Evolutionary conservation across 2,113 vertebrate species (phyloP), one percentile per base, ranked within the genome.

Genomic region (Phalacrocorax carbo): DNA sequence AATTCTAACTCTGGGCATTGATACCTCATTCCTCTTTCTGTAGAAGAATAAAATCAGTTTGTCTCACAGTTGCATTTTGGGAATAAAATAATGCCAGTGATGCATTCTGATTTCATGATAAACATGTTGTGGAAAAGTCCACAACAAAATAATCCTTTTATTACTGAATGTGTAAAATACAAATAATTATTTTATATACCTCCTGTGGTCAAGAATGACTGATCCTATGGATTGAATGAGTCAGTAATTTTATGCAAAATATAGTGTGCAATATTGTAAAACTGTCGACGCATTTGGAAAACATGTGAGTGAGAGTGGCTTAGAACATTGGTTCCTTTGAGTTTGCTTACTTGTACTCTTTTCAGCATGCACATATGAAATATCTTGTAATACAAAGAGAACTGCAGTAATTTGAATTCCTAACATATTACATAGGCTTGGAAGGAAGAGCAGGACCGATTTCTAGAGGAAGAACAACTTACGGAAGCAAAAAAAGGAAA

Each of bases 361-460:
- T 73, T 89, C 75, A 90, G 18, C 19, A 36, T 52, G 34, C 15
- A 19, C 3, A 3, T 36, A 36, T 42, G 30, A 78, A 86, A 51
- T 70, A 34, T 4, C 68, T 52, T 54, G 6, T 70, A 65, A 30
- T 48, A 55, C 32, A 83, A 78, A 90, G n/a, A 91, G 30, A 75
- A 49, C 58, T 9, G 36, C 7, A 34, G 36, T 87, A 17, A 70
- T 46, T 66, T 91, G 49, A 76, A 73, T 73, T 92, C 40, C 54
- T 87, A 22, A 90, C 38, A 29, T 77, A 79, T 61, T 69, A 73
- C 90, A 14, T 78, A 99, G 99, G 98, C 98, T 30, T 99, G 98
- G 98, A 99, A 98, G 92, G 90, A 97, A 64, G 98, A 98, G 48
- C 98, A 98, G 81, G 96, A 98, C 1, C 94, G 13, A 29, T 82